phyloP scores from a whole-genome alignment of 2,888 invertebrate species.

The Drosophila gaucha region DNA sequence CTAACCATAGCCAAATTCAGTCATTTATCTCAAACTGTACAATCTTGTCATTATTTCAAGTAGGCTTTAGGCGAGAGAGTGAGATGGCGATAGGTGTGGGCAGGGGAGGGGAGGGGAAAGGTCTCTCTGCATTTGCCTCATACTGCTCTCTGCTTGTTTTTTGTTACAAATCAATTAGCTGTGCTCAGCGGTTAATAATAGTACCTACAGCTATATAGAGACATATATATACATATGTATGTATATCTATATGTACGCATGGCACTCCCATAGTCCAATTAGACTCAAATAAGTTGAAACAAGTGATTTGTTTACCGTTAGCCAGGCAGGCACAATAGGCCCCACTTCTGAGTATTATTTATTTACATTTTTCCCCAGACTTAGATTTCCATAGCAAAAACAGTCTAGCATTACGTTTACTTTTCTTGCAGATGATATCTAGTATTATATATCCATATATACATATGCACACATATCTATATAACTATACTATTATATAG shows the following conservation, averaged over 20 bases:
- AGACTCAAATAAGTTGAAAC: slow-evolving; percentile 6
- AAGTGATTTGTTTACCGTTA: slow-evolving; percentile 20
- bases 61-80: background rate
- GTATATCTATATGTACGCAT: background rate
- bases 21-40: slow-evolving; percentile 1
- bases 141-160: slow-evolving; percentile 1
- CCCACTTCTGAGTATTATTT: slow-evolving; percentile 6
- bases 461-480: background rate
- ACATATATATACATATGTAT: background rate
- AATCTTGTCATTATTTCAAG: slow-evolving; percentile 5
- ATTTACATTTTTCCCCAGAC: background rate
- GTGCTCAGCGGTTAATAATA: slow-evolving; percentile 6
- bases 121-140: too few species aligned
- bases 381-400: background rate
- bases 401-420: background rate
- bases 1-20: background rate
- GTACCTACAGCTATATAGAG: background rate
- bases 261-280: slow-evolving; percentile 25
- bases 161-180: slow-evolving; percentile 53
- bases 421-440: background rate
- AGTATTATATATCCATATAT: background rate
- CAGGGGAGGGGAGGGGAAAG: background rate
- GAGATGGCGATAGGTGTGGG: background rate
- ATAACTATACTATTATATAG: background rate
- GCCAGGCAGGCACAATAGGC: background rate